Conservation (phyloP, 2,888 invertebrate species). For the Machimus rusticus region DNA sequence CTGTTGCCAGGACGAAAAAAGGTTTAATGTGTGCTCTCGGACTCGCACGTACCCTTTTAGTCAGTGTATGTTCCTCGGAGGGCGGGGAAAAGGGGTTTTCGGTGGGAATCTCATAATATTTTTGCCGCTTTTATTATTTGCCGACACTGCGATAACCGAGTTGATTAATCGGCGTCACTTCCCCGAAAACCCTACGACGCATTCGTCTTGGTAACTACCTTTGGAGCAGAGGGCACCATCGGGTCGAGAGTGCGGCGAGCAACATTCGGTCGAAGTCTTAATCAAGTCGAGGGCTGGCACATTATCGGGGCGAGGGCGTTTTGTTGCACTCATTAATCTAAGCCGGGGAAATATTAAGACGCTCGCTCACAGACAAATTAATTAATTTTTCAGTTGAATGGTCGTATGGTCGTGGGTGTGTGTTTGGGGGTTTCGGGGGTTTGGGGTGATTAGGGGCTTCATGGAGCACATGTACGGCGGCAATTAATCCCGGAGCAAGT, state of each 20-base stretch:
- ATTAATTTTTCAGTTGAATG: constrained; percentile 39
- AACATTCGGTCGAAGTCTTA: constrained; percentile 25
- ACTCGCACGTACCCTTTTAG: not conserved
- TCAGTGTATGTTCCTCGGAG: not conserved
- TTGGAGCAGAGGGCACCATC: not conserved
- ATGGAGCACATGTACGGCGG: not conserved
- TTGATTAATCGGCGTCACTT: not conserved
- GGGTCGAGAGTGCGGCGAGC: not conserved
- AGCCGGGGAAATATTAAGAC: constrained; percentile 14
- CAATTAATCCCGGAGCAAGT: constrained; percentile 34
- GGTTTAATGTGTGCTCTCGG: not conserved
- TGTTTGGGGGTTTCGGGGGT: not conserved
- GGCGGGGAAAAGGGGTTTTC: not conserved
- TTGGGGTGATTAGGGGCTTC: not conserved
- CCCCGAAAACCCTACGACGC: not conserved
- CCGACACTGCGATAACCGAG: not conserved
- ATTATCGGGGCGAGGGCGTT: constrained; percentile 2
- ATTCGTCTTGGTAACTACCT: not conserved
- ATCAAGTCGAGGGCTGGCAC: constrained; percentile 19
- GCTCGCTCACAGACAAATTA: constrained; percentile 34
- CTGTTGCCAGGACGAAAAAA: not conserved
- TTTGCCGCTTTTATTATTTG: not conserved
- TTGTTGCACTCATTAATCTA: constrained; percentile 33
- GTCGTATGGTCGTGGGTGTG: not conserved
- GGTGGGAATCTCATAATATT: not conserved